Conservation (phyloP, 1,140 invertebrate genomes). For the Saxidomus purpurata region DNA sequence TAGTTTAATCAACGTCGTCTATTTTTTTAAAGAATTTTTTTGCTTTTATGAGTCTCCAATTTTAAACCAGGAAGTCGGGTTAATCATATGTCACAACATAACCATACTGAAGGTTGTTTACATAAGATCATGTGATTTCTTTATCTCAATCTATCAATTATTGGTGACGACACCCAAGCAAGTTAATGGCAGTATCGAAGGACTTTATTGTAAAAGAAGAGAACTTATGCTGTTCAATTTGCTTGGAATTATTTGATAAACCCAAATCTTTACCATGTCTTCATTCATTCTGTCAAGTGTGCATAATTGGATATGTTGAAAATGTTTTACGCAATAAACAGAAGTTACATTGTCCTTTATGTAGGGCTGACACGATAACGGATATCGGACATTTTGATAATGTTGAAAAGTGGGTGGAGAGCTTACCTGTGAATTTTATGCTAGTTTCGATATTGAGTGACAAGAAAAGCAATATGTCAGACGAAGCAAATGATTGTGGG, state of each 20-base stretch:
- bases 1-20: too few species aligned
- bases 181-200: too few species aligned
- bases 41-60: too few species aligned
- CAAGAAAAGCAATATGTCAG: background rate
- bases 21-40: too few species aligned
- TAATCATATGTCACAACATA: too few species aligned
- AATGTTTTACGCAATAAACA: background rate
- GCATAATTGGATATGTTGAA: background rate
- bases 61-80: too few species aligned
- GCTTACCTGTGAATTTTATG: background rate
- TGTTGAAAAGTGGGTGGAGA: constrained; percentile 8
- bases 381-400: background rate
- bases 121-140: too few species aligned
- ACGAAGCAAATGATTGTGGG: background rate
- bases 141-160: too few species aligned
- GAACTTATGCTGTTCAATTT: background rate
- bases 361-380: background rate
- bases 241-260: background rate
- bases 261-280: background rate
- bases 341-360: background rate
- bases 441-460: constrained; percentile 1
- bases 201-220: background rate
- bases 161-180: too few species aligned
- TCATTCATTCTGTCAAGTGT: background rate
- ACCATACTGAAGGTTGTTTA: too few species aligned